Percentiles rank a stretch among this genome's conserved stretches.
phyloP scores from a whole-genome alignment of 1,140 invertebrate genomes.

The Cryptotermes secundus region DNA sequence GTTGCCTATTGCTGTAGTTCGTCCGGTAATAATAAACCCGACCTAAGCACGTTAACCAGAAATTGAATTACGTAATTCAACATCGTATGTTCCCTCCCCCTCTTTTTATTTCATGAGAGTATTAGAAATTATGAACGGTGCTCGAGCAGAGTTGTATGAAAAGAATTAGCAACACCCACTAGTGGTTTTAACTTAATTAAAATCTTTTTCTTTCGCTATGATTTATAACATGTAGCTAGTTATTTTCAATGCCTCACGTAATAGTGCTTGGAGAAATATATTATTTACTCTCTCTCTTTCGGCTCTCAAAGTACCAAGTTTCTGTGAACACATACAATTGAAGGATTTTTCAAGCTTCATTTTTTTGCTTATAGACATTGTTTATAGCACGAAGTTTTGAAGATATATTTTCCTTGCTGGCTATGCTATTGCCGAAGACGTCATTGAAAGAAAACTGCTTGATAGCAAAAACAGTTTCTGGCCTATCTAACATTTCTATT shows the following conservation, averaged over 20 bases:
- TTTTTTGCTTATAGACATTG: not conserved
- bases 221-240: conserved; percentile 6
- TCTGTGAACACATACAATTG: not conserved
- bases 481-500: not conserved
- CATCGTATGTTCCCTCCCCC: not conserved
- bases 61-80: conserved; percentile 14
- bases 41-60: not conserved
- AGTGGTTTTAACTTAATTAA: conserved; percentile 15
- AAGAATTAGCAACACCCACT: conserved; percentile 11
- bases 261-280: not conserved
- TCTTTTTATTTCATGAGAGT: not conserved
- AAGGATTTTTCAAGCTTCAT: not conserved
- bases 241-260: not conserved
- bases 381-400: not conserved
- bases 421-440: not conserved
- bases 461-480: not conserved
- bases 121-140: not conserved
- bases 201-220: not conserved
- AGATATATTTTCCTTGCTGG: not conserved
- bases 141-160: not conserved
- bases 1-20: not conserved
- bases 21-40: not conserved
- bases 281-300: not conserved
- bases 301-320: not conserved
- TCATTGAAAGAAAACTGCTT: not conserved